Evolutionary conservation across 2,888 invertebrate species (phyloP).

Genomic region (Eledone cirrhosa): DNA sequence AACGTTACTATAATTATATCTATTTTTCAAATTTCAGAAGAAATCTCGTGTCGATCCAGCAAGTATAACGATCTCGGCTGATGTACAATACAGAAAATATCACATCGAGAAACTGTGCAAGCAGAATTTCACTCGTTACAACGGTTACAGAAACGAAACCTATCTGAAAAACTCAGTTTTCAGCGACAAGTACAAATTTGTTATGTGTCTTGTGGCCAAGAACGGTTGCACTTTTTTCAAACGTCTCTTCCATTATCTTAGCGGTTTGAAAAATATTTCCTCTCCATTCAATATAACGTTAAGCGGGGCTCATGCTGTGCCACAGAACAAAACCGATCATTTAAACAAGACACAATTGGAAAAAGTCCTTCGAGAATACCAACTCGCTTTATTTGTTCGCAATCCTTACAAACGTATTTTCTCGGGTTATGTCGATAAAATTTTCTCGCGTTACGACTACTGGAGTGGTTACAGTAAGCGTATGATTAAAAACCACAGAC

Average conservation of each 20-base stretch:
- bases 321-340: not conserved
- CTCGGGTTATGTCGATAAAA: conserved; percentile 30
- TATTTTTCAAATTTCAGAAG: not conserved
- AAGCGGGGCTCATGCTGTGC: not conserved
- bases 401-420: conserved; percentile 29
- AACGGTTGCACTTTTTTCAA: conserved; percentile 29
- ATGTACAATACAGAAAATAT: not conserved
- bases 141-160: not conserved
- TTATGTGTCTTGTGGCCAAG: conserved; percentile 25
- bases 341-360: not conserved
- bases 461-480: not conserved
- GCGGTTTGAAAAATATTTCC: not conserved
- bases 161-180: not conserved
- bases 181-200: conserved; percentile 1
- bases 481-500: not conserved
- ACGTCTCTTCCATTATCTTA: conserved; percentile 14
- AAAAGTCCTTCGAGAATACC: not conserved
- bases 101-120: not conserved
- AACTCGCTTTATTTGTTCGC: conserved; percentile 28
- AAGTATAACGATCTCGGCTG: not conserved
- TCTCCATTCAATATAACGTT: conserved; percentile 16
- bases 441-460: conserved; percentile 16
- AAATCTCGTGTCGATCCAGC: not conserved
- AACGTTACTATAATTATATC: not conserved
- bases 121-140: not conserved